Conservation (phyloP, 2,797 vertebrate genomes). For the Centroberyx gerrardi region DNA sequence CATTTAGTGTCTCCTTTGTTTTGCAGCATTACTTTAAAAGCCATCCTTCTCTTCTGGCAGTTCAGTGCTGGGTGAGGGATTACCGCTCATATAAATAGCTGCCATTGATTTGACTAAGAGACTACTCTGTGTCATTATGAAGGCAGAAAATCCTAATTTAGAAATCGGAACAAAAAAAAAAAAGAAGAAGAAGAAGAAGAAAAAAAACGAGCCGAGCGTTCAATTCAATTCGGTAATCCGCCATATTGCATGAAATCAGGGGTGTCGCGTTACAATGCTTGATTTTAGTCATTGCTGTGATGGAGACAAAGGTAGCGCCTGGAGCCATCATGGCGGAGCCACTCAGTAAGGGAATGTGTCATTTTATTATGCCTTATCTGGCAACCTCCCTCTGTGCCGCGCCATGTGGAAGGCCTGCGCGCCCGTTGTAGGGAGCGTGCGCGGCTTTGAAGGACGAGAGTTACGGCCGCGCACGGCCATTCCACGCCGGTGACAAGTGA, state of each 20-base stretch:
- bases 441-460: slow-evolving; percentile 28
- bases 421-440: slow-evolving; percentile 17
- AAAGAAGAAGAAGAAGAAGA: slow-evolving; percentile 77
- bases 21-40: slow-evolving; percentile 83
- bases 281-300: slow-evolving; percentile 85
- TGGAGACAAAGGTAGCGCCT: slow-evolving; percentile 87
- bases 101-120: slow-evolving; percentile 88
- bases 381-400: slow-evolving; percentile 69
- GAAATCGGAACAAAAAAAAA: slow-evolving; percentile 86
- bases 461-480: slow-evolving; percentile 23
- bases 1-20: slow-evolving; percentile 78
- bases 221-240: slow-evolving; percentile 87
- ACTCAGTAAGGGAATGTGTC: slow-evolving; percentile 81
- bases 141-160: slow-evolving; percentile 90
- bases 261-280: slow-evolving; percentile 85
- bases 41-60: slow-evolving; percentile 81
- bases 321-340: slow-evolving; percentile 78
- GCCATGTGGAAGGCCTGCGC: slow-evolving; percentile 34
- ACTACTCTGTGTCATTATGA: slow-evolving; percentile 86
- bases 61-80: slow-evolving; percentile 83
- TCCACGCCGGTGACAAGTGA: slow-evolving; percentile 1
- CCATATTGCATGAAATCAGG: slow-evolving; percentile 88
- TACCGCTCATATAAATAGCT: slow-evolving; percentile 88
- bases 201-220: slow-evolving; percentile 76
- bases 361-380: slow-evolving; percentile 80